Percentiles rank a stretch among this genome's conserved stretches.
These are phyloP conservation scores for Phylloscopus collybita DNA, from an alignment of 2,797 vertebrate genomes.

Conservation along the genomic window DNA sequence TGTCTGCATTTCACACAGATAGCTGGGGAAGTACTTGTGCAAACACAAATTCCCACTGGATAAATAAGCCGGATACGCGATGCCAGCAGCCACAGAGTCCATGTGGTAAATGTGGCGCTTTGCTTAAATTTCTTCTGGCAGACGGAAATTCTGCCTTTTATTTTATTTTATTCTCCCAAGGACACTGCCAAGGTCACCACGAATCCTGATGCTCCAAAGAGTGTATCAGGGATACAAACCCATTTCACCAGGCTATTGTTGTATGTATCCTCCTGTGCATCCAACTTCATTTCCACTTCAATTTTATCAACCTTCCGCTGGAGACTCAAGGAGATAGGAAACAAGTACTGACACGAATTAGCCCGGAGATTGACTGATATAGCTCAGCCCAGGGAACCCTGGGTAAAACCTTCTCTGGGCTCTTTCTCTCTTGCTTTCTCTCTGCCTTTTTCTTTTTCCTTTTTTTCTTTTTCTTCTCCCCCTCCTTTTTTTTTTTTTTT, in stretches of 20 bases:
- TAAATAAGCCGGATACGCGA: accelerated
- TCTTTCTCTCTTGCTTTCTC: slow-evolving; percentile 56
- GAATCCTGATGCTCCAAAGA: slow-evolving; percentile 73
- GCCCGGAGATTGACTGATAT: slow-evolving; percentile 94
- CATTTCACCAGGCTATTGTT: slow-evolving; percentile 82
- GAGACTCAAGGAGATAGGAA: slow-evolving; percentile 93
- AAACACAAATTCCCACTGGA: not conserved
- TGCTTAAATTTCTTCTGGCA: slow-evolving; percentile 2
- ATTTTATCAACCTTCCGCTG: slow-evolving; percentile 95
- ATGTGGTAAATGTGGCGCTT: not conserved
- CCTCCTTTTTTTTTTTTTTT: not conserved
- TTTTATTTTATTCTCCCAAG: slow-evolving; percentile 78
- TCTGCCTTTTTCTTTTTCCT: not conserved
- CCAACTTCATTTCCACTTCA: slow-evolving; percentile 98
- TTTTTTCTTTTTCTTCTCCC: not conserved
- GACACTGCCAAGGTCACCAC: slow-evolving; percentile 87
- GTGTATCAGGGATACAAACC: slow-evolving; percentile 79
- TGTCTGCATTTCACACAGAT: not conserved
- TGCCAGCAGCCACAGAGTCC: not conserved
- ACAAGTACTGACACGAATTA: slow-evolving; percentile 95
- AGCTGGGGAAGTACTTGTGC: not conserved
- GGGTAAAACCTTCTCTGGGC: slow-evolving; percentile 78
- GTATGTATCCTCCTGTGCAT: slow-evolving; percentile 87
- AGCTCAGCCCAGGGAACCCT: slow-evolving; percentile 84
- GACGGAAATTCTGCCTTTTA: slow-evolving; percentile 29